Evolutionary conservation across 2,888 invertebrate genomes (phyloP).

Genomic region (Drosophila anomalipes): DNA sequence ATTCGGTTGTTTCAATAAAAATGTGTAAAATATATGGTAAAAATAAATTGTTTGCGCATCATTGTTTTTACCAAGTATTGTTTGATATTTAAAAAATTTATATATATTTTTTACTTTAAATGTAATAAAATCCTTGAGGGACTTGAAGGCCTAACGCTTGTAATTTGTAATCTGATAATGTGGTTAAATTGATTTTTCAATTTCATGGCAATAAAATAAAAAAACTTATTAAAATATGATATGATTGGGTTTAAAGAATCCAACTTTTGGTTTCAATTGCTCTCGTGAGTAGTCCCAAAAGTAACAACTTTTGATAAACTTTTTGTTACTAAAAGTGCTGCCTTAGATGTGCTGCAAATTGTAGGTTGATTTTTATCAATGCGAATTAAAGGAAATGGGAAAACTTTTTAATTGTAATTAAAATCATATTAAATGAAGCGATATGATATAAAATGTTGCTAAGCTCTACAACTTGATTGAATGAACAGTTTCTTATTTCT

Average conservation of each 20-base stretch:
- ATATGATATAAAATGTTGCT: constrained; percentile 51
- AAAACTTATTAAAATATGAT: background rate
- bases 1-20: constrained; percentile 15
- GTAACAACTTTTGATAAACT: background rate
- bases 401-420: constrained; percentile 72
- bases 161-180: no score
- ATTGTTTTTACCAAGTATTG: background rate
- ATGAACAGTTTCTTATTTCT: constrained; percentile 43
- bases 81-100: background rate
- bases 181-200: background rate
- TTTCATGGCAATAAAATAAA: background rate
- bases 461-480: constrained; percentile 49
- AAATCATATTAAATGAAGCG: constrained; percentile 61
- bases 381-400: constrained; percentile 42
- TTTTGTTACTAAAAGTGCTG: background rate
- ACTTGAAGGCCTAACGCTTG: background rate
- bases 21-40: background rate
- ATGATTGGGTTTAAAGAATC: background rate
- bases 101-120: background rate
- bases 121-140: background rate
- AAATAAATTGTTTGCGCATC: background rate
- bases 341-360: background rate
- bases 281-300: background rate
- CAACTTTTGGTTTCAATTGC: background rate
- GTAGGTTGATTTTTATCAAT: constrained; percentile 29